Evolutionary conservation across 2,888 invertebrate genomes (phyloP), one percentile per base, ranked within the genome.

Genomic region (Byasa hedistus): DNA sequence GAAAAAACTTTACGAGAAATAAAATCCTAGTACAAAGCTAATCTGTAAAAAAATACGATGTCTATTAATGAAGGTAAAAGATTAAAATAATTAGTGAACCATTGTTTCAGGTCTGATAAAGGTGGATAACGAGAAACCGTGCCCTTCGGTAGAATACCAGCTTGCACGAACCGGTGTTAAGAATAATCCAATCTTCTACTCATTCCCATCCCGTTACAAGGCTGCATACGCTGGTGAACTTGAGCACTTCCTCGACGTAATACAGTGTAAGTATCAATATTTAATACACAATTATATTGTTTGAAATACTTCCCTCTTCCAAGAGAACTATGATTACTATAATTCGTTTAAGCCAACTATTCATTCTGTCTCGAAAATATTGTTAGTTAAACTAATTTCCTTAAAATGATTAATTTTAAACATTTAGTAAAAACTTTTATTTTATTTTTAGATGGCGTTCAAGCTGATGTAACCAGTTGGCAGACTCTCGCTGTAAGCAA

Each of bases 241-340:
- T 73, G 92, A 94, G 21, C 93, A 94, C 75, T 94, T 94, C 77
- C 73, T 94, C 57, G 92, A 93, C 70, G 84, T 94, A 17, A 81
- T 93, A 2, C 87, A 91, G 71, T 90, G 93, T 86, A 80, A 81
- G 82, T 73, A 56, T 22, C 22, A 54, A 54, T 22, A 39, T 54
- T 19, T 54, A 22, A 54, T 51, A 21, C 15, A 54, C 65, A 57
- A 12, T 12, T 54, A 22, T 2, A 54, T n/a, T 2, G 3, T n/a
- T 48, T 48, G 48, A n/a, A 48, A 19, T 39, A 39, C 19, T n/a
- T 48, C 4, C 3, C 12, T n/a, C 8, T 48, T n/a, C 19, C 19
- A 5, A 48, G 48, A 39, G 48, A 48, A 48, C 19, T 48, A n/a
- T 0, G 5, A 48, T n/a, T n/a, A n/a, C n/a, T n/a, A n/a, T 48